A percentile compares a stretch with the other conserved stretches of the same genome.
Evolutionary conservation across 2,888 invertebrate species (phyloP).

Genomic region (Brenthis daphne): DNA sequence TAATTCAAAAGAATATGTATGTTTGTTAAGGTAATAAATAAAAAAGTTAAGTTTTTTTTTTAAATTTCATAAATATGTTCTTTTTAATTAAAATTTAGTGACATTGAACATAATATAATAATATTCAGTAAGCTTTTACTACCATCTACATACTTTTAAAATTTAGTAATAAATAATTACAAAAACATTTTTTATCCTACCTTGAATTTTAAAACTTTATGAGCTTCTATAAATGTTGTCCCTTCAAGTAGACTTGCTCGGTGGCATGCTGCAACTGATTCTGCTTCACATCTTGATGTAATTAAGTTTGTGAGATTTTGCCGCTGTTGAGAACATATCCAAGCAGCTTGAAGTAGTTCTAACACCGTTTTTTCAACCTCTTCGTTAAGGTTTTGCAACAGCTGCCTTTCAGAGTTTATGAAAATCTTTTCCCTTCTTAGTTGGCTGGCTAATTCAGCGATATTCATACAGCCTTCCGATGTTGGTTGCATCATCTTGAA

Average conservation of each 20-base stretch:
- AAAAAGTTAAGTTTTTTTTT: no score
- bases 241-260: slow-evolving; percentile 73
- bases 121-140: no score
- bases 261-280: slow-evolving; percentile 89
- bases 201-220: slow-evolving; percentile 92
- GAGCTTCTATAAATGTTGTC: slow-evolving; percentile 88
- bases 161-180: no score
- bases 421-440: slow-evolving; percentile 93
- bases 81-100: no score
- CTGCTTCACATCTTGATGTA: slow-evolving; percentile 87
- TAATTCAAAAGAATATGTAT: background rate
- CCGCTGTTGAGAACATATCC: slow-evolving; percentile 94
- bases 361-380: slow-evolving; percentile 83
- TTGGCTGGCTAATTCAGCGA: slow-evolving; percentile 80
- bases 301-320: slow-evolving; percentile 90
- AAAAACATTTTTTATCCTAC: slow-evolving; percentile 61
- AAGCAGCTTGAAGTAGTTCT: slow-evolving; percentile 87
- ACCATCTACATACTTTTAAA: no score
- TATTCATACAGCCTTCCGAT: slow-evolving; percentile 76
- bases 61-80: no score
- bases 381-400: slow-evolving; percentile 89
- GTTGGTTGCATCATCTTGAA: slow-evolving; percentile 74
- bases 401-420: slow-evolving; percentile 91
- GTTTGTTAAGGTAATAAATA: background rate
- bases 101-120: no score